These are phyloP conservation scores for Telmatochromis brachygnathus DNA, from an alignment of 2,113 vertebrate genomes.

Conservation along the genomic window DNA sequence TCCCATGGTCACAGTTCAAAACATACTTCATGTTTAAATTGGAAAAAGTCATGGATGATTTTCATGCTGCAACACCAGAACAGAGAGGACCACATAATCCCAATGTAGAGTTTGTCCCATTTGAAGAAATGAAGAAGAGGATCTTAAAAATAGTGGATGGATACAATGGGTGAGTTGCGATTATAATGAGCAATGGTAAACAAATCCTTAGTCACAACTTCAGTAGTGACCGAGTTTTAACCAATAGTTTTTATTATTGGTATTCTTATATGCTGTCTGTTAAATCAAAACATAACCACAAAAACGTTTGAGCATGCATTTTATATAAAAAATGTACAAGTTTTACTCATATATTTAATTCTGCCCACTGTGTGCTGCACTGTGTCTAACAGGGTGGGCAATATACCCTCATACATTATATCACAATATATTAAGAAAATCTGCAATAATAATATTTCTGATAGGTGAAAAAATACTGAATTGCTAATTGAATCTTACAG, in stretches of 20 bases:
- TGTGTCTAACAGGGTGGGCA: neutral
- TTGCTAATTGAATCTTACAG: neutral
- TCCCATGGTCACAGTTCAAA: slow-evolving; percentile 96
- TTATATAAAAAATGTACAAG: neutral
- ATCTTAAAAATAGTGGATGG: slow-evolving; percentile 96
- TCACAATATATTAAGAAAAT: neutral
- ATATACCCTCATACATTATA: neutral
- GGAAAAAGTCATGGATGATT: slow-evolving; percentile 97
- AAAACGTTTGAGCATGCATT: neutral
- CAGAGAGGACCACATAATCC: slow-evolving; percentile 84
- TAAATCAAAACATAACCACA: neutral
- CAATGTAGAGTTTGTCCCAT: slow-evolving; percentile 93
- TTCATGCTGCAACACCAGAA: slow-evolving; percentile 84
- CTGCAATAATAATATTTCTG: neutral
- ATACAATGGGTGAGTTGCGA: slow-evolving; percentile 85
- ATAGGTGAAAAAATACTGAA: neutral
- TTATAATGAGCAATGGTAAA: neutral
- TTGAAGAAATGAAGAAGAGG: slow-evolving; percentile 92
- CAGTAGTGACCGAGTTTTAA: neutral
- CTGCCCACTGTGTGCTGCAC: neutral
- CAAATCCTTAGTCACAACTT: neutral
- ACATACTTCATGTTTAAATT: slow-evolving; percentile 95
- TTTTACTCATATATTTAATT: neutral
- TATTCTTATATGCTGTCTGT: neutral
- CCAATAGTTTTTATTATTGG: neutral